Conservation (phyloP, 2,113 vertebrate species). For the Tupaia tana region DNA sequence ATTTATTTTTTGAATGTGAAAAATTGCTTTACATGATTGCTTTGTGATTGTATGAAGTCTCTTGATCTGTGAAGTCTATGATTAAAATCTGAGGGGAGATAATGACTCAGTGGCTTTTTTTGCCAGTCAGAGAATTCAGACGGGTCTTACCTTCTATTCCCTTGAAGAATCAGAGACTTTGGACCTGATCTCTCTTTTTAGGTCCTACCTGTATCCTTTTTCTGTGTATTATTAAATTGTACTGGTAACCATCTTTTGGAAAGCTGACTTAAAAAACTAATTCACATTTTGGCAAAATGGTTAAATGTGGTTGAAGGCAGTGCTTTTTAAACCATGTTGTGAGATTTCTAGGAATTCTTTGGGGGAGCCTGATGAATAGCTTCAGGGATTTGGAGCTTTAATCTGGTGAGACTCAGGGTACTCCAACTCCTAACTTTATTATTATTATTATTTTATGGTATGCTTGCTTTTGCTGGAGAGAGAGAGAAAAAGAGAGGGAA, state of each 20-base stretch:
- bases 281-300: neutral
- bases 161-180: neutral
- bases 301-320: neutral
- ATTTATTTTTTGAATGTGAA: neutral
- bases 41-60: neutral
- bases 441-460: too few relatives aligned
- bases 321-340: neutral
- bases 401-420: neutral
- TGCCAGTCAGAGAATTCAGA: neutral
- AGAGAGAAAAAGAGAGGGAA: too few relatives aligned
- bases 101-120: neutral
- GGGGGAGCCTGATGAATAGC: neutral
- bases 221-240: slow-evolving; percentile 10
- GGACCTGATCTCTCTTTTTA: neutral
- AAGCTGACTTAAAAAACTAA: slow-evolving; percentile 2
- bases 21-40: neutral
- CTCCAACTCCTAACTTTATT: neutral
- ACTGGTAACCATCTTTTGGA: neutral
- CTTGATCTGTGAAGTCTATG: neutral
- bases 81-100: neutral
- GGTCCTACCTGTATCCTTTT: neutral
- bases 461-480: too few relatives aligned
- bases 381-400: neutral
- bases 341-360: neutral
- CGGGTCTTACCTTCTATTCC: neutral